phyloP scores from a whole-genome alignment of 1,140 invertebrate genomes.

The Leguminivora glycinivorella region DNA sequence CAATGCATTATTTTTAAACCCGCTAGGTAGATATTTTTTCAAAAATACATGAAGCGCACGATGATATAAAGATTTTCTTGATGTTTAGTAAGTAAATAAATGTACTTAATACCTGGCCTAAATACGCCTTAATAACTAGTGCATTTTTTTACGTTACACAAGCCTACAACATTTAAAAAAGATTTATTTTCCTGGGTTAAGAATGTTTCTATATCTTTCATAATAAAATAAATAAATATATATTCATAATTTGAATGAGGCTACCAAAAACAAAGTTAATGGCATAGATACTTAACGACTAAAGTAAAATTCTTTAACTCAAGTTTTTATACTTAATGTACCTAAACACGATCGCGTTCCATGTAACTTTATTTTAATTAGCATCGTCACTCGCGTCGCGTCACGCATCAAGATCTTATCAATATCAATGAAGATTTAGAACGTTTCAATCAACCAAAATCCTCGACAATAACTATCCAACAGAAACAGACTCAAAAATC shows the following conservation, averaged over 20 bases:
- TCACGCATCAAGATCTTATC: conserved; percentile 19
- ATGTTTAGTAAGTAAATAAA: too few relatives aligned
- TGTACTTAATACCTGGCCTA: too few relatives aligned
- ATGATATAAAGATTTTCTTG: too few relatives aligned
- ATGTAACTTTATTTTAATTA: conserved; percentile 21
- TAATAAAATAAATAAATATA: too few relatives aligned
- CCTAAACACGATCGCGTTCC: background rate
- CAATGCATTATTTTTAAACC: background rate
- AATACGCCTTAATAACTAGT: too few relatives aligned
- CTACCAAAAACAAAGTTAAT: background rate
- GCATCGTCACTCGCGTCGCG: conserved; percentile 18
- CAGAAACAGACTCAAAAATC: conserved; percentile 25
- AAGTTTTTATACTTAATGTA: too few relatives aligned
- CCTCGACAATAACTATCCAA: conserved; percentile 13
- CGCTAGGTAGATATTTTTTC: background rate
- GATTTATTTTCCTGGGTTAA: too few relatives aligned
- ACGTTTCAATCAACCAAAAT: conserved; percentile 18
- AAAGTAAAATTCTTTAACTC: background rate
- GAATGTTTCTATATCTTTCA: too few relatives aligned
- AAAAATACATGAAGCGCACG: background rate
- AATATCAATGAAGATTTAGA: conserved; percentile 1
- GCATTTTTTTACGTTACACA: too few relatives aligned
- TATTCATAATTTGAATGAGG: background rate
- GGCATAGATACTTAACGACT: background rate
- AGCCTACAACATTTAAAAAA: too few relatives aligned